Evolutionary conservation across 2,888 invertebrate genomes (phyloP), one percentile per base, ranked within the genome.

Genomic region (Mythimna loreyi): DNA sequence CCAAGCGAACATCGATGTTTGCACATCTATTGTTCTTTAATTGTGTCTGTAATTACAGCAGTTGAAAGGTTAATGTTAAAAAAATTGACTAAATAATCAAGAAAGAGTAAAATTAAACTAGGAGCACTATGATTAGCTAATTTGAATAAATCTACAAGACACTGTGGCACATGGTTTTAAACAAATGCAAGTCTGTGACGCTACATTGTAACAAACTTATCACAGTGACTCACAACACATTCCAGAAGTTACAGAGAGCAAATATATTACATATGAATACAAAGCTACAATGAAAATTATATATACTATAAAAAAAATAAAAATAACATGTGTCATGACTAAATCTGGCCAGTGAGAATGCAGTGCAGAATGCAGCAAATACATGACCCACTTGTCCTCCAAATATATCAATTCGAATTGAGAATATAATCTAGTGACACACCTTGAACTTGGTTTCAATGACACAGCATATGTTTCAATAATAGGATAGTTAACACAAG

Each of bases 361-460:
- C 43, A 60, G 43, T 63, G 49, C 36, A 60, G 19, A n/a, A 50
- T 47, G 33, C 45, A 79, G 53, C 6, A 57, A 53, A 36, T 43
- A n/a, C 23, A 52, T 63, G 45, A 61, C 65, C 13, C 16, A 61
- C 9, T 28, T 40, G 13, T 49, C 25, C 23, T 33, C 1, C 19
- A 59, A 43, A 25, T 11, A 62, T 9, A 33, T 21, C 0, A n/a
- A 50, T 61, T 55, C 16, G 16, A 77, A 72, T 65, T 2, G 0
- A 33, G 62, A 58, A 47, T 25, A 36, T 9, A 67, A 67, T 61
- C 21, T 45, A 45, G 56, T 69, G 69, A 63, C 77, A 80, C 76
- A 65, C 64, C 66, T 83, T 71, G 62, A 70, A 67, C 50, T 8
- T 25, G 50, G n/a, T 28, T 61, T 62, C 16, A 71, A 75, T 61